These are phyloP conservation scores for Drosophila arizonae DNA, from an alignment of 1,140 invertebrate species.

Conservation along the genomic window DNA sequence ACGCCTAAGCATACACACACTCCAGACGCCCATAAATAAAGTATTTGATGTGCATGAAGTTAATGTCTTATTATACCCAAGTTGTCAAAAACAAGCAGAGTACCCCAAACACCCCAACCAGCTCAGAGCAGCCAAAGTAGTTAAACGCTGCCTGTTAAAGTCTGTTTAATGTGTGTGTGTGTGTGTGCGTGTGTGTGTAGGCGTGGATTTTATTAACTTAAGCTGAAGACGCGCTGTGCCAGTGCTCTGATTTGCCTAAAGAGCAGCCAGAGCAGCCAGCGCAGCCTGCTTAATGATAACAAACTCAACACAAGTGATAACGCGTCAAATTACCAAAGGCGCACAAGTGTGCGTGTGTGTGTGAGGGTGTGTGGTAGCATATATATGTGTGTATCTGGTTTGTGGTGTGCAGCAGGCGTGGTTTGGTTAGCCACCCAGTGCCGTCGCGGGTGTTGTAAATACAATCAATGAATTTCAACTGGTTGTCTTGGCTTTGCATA, in stretches of 20 bases:
- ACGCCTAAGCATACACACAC: slow-evolving; percentile 48
- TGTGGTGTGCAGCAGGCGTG: slow-evolving; percentile 1
- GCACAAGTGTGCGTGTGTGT: not conserved
- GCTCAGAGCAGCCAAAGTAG: slow-evolving; percentile 27
- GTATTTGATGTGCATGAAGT: slow-evolving; percentile 81
- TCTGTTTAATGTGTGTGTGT: slow-evolving; percentile 64
- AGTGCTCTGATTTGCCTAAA: slow-evolving; percentile 74
- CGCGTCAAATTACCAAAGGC: slow-evolving; percentile 78
- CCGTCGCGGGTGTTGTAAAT: slow-evolving; percentile 70
- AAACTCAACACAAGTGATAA: slow-evolving; percentile 81
- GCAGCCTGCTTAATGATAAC: slow-evolving; percentile 75
- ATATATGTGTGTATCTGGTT: not conserved
- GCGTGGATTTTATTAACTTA: slow-evolving; percentile 70
- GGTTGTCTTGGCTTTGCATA: slow-evolving; percentile 63
- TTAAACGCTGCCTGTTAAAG: slow-evolving; percentile 64
- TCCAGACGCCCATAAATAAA: slow-evolving; percentile 77
- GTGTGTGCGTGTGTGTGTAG: slow-evolving; percentile 22
- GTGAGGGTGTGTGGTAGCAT: not conserved
- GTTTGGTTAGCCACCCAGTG: slow-evolving; percentile 25
- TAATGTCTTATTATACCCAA: slow-evolving; percentile 81
- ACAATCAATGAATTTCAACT: slow-evolving; percentile 81
- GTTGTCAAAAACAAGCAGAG: slow-evolving; percentile 79
- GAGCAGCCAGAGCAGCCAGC: slow-evolving; percentile 67
- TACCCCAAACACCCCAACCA: slow-evolving; percentile 18
- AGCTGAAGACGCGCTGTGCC: slow-evolving; percentile 38